Percentiles rank a stretch among this genome's conserved stretches.
Conservation (phyloP, 2,888 invertebrate genomes). For the Cataglyphis cursor region DNA sequence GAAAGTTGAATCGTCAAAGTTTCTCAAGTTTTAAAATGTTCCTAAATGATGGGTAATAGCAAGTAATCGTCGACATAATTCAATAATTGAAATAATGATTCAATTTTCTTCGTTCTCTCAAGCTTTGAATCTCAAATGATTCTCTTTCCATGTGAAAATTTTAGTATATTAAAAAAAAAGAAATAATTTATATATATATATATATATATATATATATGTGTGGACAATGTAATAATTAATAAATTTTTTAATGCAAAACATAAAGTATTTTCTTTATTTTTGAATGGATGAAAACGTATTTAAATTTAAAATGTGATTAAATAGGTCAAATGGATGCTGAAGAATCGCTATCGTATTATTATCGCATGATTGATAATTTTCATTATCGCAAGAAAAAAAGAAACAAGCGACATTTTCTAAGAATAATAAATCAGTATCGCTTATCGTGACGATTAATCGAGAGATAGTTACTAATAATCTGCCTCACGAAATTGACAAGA, state of each 20-base stretch:
- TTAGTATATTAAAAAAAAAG: constrained; percentile 6
- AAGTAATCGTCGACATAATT: constrained; percentile 6
- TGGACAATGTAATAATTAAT: not conserved
- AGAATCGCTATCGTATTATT: constrained; percentile 11
- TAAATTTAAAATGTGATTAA: constrained; percentile 11
- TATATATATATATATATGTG: not conserved
- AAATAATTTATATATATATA: not conserved
- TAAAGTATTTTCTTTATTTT: not conserved
- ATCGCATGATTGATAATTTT: constrained; percentile 34
- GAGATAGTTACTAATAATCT: constrained; percentile 33
- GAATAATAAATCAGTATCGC: constrained; percentile 18
- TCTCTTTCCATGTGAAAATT: not conserved
- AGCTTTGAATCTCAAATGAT: not conserved
- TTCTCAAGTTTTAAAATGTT: constrained; percentile 11
- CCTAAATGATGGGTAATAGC: constrained; percentile 20
- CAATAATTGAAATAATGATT: constrained; percentile 16
- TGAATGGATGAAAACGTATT: not conserved
- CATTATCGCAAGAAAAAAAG: constrained; percentile 40
- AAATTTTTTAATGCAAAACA: not conserved
- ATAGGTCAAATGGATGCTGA: not conserved
- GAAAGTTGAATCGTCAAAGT: constrained; percentile 33
- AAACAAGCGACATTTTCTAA: constrained; percentile 6
- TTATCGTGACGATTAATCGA: constrained; percentile 45
- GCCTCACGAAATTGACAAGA: constrained; percentile 39
- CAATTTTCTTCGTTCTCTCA: not conserved